Percentiles rank a stretch among this genome's conserved stretches.
phyloP scores from a whole-genome alignment of 2,888 invertebrate genomes.

The Lysandra bellargus region DNA sequence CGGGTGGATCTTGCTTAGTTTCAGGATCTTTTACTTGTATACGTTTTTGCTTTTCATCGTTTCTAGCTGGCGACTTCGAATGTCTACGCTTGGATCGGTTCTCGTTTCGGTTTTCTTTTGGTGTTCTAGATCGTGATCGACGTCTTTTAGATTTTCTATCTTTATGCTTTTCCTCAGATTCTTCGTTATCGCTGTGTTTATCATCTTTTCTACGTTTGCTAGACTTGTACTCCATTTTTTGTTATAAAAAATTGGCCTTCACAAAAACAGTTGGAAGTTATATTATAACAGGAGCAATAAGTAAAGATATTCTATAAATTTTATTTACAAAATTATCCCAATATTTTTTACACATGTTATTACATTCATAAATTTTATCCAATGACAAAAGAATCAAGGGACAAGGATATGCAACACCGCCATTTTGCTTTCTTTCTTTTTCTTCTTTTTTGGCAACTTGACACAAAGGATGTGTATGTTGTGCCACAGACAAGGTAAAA shows the following conservation, averaged over 20 bases:
- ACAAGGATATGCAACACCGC: neutral
- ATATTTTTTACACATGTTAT: neutral
- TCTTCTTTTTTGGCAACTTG: too few relatives aligned
- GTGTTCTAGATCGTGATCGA: constrained; percentile 59
- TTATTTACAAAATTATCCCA: neutral
- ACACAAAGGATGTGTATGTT: too few relatives aligned
- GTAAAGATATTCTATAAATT: neutral
- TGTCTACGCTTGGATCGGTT: constrained; percentile 60
- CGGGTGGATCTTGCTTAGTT: constrained; percentile 53
- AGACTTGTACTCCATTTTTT: constrained; percentile 57
- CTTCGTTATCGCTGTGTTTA: constrained; percentile 56
- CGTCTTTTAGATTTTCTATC: constrained; percentile 59
- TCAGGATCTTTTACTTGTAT: constrained; percentile 45
- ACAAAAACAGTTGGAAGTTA: neutral
- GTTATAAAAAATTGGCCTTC: neutral
- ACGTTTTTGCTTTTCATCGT: constrained; percentile 51
- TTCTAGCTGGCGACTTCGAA: constrained; percentile 60
- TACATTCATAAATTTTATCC: too few relatives aligned
- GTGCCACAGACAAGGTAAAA: too few relatives aligned
- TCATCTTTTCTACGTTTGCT: constrained; percentile 62
- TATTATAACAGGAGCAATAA: neutral
- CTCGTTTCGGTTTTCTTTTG: constrained; percentile 48
- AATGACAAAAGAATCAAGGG: too few relatives aligned
- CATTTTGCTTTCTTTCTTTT: too few relatives aligned
- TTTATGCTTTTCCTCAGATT: constrained; percentile 45